Evolutionary conservation across 2,888 invertebrate genomes (phyloP).

Genomic region (Marronus borbonicus): DNA sequence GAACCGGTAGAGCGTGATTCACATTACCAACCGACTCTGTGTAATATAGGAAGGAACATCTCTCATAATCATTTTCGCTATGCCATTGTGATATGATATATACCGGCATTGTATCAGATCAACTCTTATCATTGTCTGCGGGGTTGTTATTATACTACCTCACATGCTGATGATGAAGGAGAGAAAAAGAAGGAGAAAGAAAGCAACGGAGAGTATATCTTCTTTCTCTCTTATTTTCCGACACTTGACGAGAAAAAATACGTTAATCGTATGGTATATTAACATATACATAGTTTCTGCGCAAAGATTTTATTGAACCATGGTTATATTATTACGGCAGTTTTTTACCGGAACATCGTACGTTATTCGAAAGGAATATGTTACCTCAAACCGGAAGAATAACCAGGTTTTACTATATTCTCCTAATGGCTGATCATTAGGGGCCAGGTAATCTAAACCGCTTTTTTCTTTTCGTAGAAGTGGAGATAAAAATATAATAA

Average conservation of each 20-base stretch:
- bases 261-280: slow-evolving; percentile 9
- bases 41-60: slow-evolving; percentile 70
- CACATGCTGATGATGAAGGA: slow-evolving; percentile 51
- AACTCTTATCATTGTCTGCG: slow-evolving; percentile 59
- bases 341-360: slow-evolving; percentile 48
- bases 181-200: slow-evolving; percentile 36
- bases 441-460: slow-evolving; percentile 69
- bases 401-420: slow-evolving; percentile 63
- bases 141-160: slow-evolving; percentile 59
- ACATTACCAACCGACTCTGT: slow-evolving; percentile 67
- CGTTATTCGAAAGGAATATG: slow-evolving; percentile 48
- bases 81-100: slow-evolving; percentile 70
- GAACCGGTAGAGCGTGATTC: slow-evolving; percentile 69
- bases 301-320: slow-evolving; percentile 50
- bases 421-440: slow-evolving; percentile 71
- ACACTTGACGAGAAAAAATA: slow-evolving; percentile 51
- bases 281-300: slow-evolving; percentile 13
- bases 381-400: slow-evolving; percentile 53
- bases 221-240: slow-evolving; percentile 16
- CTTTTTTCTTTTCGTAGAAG: slow-evolving; percentile 65
- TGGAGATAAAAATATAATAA: slow-evolving; percentile 69
- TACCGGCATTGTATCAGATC: slow-evolving; percentile 59
- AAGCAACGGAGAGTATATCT: slow-evolving; percentile 32
- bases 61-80: slow-evolving; percentile 70
- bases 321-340: slow-evolving; percentile 51